These are phyloP conservation scores for Branchinecta lynchi DNA, from an alignment of 1,140 invertebrate species.

Conservation along the genomic window DNA sequence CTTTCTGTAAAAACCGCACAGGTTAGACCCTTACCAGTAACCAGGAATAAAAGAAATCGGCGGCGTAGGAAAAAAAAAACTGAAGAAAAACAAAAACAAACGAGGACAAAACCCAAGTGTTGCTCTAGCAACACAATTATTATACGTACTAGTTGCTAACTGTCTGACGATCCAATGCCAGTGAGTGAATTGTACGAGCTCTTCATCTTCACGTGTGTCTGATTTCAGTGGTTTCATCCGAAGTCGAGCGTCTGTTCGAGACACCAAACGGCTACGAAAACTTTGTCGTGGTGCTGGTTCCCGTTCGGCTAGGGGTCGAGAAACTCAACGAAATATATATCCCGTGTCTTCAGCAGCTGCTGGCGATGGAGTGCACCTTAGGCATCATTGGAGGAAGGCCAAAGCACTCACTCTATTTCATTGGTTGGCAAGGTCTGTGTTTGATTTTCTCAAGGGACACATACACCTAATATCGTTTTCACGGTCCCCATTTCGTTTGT, in stretches of 20 bases:
- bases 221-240: background rate
- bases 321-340: slow-evolving; percentile 67
- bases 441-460: slow-evolving; percentile 7
- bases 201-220: background rate
- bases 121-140: too few species aligned
- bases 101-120: too few species aligned
- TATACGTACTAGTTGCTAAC: too few species aligned
- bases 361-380: slow-evolving; percentile 63
- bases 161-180: too few species aligned
- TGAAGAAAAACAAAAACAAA: too few species aligned
- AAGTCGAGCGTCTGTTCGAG: background rate
- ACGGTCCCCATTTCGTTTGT: too few species aligned
- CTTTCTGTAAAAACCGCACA: too few species aligned
- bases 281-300: slow-evolving; percentile 64
- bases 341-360: slow-evolving; percentile 52
- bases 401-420: slow-evolving; percentile 78
- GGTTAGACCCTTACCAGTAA: too few species aligned
- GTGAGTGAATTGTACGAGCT: too few species aligned
- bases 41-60: too few species aligned
- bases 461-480: background rate
- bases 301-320: slow-evolving; percentile 65
- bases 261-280: slow-evolving; percentile 38
- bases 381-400: slow-evolving; percentile 81
- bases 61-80: too few species aligned
- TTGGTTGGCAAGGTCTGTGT: slow-evolving; percentile 58